Percentiles rank a stretch among this genome's conserved stretches.
These are phyloP conservation scores for Hippocampus zosterae DNA, from an alignment of 2,113 vertebrate species.

Conservation along the genomic window DNA sequence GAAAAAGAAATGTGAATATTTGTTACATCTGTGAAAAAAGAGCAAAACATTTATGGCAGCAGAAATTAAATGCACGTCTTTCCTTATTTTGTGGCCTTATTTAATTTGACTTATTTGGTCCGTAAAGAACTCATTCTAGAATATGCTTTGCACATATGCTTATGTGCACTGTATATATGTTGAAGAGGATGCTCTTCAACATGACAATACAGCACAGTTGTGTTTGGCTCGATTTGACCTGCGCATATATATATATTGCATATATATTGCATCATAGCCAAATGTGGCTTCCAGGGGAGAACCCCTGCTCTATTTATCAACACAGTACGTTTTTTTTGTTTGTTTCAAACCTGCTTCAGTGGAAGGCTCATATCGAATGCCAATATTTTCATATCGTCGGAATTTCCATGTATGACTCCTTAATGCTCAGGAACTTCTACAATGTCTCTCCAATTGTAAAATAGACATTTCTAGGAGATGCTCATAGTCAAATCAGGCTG, in stretches of 20 bases:
- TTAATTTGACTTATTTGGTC: not conserved
- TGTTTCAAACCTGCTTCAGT: not conserved
- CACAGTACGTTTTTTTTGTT: not conserved
- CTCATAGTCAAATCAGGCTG: conserved; percentile 49
- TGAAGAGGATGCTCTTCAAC: not conserved
- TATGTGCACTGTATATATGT: not conserved
- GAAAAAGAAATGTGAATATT: too few species aligned
- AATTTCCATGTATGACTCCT: not conserved
- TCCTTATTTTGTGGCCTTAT: not conserved
- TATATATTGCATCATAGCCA: not conserved
- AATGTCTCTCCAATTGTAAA: conserved; percentile 16
- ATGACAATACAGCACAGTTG: not conserved
- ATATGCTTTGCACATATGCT: not conserved
- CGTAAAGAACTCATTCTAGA: not conserved
- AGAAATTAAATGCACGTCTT: not conserved
- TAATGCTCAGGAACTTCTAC: not conserved
- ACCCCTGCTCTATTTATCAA: not conserved
- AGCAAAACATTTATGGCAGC: not conserved
- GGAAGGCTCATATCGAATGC: not conserved
- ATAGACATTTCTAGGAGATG: conserved; percentile 42
- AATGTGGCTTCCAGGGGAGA: not conserved
- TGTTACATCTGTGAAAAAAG: too few species aligned
- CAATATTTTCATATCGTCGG: not conserved
- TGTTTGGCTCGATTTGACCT: not conserved
- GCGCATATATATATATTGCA: too few species aligned